Evolutionary conservation across 2,113 vertebrate genomes (phyloP).

Genomic region (Tinamus guttatus): DNA sequence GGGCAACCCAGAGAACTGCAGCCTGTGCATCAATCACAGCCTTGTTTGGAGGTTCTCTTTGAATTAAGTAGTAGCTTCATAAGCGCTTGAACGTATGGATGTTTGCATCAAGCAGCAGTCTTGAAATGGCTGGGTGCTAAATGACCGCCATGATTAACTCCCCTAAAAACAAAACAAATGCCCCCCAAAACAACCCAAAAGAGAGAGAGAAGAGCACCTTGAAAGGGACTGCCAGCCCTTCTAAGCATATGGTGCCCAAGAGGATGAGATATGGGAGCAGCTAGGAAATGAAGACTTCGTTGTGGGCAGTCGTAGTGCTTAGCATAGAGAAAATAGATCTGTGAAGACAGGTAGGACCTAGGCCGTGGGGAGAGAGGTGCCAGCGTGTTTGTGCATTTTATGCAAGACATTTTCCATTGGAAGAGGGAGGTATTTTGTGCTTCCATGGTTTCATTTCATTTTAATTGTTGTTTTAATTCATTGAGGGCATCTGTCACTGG

Average conservation of each 20-base stretch:
- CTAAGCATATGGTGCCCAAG: not conserved
- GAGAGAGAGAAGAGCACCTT: not conserved
- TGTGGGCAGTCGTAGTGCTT: accelerated
- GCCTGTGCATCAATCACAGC: not conserved
- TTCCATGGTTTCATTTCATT: not conserved
- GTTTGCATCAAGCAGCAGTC: not conserved
- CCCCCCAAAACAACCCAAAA: not conserved
- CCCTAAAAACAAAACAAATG: not conserved
- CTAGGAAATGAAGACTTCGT: not conserved
- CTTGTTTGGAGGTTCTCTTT: not conserved
- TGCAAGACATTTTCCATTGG: not conserved
- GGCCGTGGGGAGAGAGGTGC: accelerated
- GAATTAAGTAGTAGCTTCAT: not conserved
- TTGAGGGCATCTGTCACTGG: not conserved
- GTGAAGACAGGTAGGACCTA: not conserved
- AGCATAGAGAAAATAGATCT: not conserved
- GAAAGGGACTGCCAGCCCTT: not conserved
- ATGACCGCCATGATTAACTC: not conserved
- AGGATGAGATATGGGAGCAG: not conserved
- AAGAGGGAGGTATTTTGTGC: not conserved
- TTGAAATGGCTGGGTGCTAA: not conserved
- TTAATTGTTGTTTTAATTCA: not conserved
- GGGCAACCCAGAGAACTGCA: not conserved
- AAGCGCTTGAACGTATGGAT: not conserved
- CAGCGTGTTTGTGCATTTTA: not conserved